Conservation (phyloP, 1,140 invertebrate species). For the Caenorhabditis briggsae region DNA sequence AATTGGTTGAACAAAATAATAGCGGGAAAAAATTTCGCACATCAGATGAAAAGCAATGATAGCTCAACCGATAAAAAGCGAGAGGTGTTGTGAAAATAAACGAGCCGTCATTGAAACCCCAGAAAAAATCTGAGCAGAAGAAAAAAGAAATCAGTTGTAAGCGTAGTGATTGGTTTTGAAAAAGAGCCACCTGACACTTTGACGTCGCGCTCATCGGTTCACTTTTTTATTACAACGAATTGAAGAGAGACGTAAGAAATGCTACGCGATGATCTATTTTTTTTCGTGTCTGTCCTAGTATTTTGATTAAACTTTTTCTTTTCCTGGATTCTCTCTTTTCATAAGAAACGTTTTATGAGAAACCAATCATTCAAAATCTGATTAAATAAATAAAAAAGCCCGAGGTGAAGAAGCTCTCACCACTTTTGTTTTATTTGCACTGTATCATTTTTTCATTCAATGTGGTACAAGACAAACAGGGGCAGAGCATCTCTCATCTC, state of each 20-base stretch:
- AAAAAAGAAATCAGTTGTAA: constrained; percentile 47
- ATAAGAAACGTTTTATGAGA: background rate
- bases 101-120: constrained; percentile 33
- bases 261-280: background rate
- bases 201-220: constrained; percentile 34
- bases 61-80: constrained; percentile 41
- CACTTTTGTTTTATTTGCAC: constrained; percentile 39
- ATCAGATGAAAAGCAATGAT: background rate
- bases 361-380: background rate
- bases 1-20: background rate
- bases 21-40: background rate
- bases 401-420: background rate
- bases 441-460: constrained; percentile 50
- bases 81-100: constrained; percentile 54
- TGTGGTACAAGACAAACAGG: constrained; percentile 53
- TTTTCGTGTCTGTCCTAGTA: background rate
- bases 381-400: constrained; percentile 4
- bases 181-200: constrained; percentile 36
- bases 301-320: constrained; percentile 2
- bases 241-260: background rate
- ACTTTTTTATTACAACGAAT: constrained; percentile 36
- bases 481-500: background rate
- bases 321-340: background rate
- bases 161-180: constrained; percentile 26
- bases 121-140: background rate